phyloP scores from a whole-genome alignment of 2,797 vertebrate genomes.

The Pempheris klunzingeri region DNA sequence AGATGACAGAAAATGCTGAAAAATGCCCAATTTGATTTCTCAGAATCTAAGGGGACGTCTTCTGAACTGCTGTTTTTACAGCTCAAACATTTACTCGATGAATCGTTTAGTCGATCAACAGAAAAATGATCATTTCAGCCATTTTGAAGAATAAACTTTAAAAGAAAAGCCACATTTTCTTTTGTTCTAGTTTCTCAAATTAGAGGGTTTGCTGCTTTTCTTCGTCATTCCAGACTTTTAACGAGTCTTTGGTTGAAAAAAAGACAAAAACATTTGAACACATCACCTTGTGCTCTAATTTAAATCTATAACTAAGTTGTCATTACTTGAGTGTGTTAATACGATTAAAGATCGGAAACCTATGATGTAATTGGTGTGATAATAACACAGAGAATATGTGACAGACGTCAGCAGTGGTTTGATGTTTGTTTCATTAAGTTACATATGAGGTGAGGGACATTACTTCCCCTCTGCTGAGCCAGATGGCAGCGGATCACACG shows the following conservation, averaged over 20 bases:
- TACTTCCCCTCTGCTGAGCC: neutral
- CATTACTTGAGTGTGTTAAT: neutral
- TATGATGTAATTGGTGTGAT: neutral
- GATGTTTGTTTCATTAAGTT: neutral
- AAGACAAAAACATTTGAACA: constrained; percentile 10
- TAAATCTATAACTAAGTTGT: neutral
- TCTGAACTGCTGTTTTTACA: neutral
- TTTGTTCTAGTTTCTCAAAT: neutral
- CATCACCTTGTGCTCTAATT: constrained; percentile 1
- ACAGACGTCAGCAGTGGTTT: neutral
- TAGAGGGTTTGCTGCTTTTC: neutral
- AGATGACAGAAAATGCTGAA: neutral
- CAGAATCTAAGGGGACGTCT: neutral
- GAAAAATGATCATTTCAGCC: neutral
- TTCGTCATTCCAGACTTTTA: neutral
- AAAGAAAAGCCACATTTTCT: neutral
- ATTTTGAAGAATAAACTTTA: neutral
- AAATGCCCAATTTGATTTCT: neutral
- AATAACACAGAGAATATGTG: neutral
- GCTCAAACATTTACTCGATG: neutral
- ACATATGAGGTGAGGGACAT: neutral
- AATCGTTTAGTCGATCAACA: neutral
- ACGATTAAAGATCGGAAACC: neutral
- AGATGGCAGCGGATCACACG: no score
- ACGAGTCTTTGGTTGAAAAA: constrained; percentile 10